Conservation (phyloP, 1,140 invertebrate genomes). For the Drosophila grimshawi region DNA sequence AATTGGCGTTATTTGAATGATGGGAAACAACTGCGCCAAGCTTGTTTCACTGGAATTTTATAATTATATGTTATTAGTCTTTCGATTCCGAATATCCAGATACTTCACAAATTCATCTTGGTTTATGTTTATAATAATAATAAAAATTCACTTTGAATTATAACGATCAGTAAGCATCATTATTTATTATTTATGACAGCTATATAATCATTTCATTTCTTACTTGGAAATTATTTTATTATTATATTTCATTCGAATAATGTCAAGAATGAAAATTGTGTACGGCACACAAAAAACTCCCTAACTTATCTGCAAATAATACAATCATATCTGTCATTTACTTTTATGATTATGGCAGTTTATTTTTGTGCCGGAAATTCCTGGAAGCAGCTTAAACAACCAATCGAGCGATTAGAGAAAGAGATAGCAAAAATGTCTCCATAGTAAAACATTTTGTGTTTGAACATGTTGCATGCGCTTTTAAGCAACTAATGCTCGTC, state of each 20-base stretch:
- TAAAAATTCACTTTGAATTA: neutral
- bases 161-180: neutral
- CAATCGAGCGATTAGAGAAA: constrained; percentile 46
- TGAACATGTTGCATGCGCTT: constrained; percentile 5
- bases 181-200: constrained; percentile 5
- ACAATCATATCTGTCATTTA: constrained; percentile 28
- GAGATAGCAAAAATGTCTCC: constrained; percentile 1
- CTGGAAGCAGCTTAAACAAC: constrained; percentile 46
- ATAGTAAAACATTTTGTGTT: neutral
- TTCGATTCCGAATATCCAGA: neutral
- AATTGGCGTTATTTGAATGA: constrained; percentile 4
- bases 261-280: constrained; percentile 7
- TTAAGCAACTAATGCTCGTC: constrained; percentile 3
- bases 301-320: constrained; percentile 29
- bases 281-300: constrained; percentile 14
- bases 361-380: constrained; percentile 49
- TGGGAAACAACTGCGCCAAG: constrained; percentile 8
- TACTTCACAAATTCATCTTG: neutral
- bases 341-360: constrained; percentile 33
- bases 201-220: neutral
- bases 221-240: neutral
- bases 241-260: constrained; percentile 6
- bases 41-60: neutral
- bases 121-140: neutral
- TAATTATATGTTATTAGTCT: neutral